Evolutionary conservation across 2,797 vertebrate genomes (phyloP), one percentile per base, ranked within the genome.

Genomic region (Antennarius maculatus): DNA sequence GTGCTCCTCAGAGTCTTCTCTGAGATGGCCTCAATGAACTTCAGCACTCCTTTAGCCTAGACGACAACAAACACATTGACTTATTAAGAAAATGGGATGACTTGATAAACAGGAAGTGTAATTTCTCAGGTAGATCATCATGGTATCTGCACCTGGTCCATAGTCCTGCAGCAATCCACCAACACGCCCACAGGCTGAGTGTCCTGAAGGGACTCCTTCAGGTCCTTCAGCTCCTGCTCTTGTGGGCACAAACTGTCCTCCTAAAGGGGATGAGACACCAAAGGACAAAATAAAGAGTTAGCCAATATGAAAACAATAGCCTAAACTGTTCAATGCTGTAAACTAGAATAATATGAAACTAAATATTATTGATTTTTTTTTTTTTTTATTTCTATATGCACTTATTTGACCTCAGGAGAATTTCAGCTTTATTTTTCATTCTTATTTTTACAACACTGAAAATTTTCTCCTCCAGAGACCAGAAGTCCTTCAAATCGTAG

Each of bases 1-100:
- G 98, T 99, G 82, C 96, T 98, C 71, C 96, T 90, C 10, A 99
- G 88, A 0, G 97, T 99, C 92, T 99, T 99, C 89, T 99, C 98
- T 0, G 97, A 99, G 81, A 98, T 95, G 0, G 96, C 97, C 66
- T 99, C 98, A 0, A 98, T 96, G 53, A 99, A 99, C 75, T 98
- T 99, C 11, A 99, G 82, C 84, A 99, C 93, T 0, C 94, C 97
- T 86, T 95, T 98, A 37, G 97, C 96, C 97, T 99, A 54, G 34
- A 59, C 10, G 11, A 63, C 23, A 74, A 54, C 0, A 34, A 37
- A 64, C 41, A 23, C 11, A 5, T 45, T 23, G 0, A 52, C 43
- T 12, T 3, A 17, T 54, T 52, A 50, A 0, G 37, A 45, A 51
- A 69, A 46, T 16, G 3, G 15, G 13, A 53, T 4, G n/a, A 16